Conservation (phyloP, 2,113 vertebrate species). For the Sterna hirundo region DNA sequence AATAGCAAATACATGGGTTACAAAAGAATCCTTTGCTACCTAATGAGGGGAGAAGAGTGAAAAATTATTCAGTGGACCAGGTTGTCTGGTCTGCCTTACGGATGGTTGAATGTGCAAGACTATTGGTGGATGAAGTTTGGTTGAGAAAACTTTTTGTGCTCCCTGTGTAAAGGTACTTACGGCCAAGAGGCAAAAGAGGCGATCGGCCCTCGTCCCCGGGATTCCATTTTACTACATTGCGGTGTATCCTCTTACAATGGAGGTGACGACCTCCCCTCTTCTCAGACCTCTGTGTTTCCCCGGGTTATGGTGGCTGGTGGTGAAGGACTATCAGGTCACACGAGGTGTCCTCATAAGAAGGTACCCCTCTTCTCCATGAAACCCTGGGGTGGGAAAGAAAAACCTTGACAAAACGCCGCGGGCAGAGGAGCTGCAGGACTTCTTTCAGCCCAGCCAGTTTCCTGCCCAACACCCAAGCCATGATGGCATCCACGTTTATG, state of each 20-base stretch:
- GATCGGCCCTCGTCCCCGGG: rapidly evolving
- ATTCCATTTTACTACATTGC: background rate
- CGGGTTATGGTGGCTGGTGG: rapidly evolving
- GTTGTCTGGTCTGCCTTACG: background rate
- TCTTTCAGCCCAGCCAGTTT: background rate
- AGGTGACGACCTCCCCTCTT: background rate
- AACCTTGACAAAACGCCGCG: rapidly evolving
- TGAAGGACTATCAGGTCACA: background rate
- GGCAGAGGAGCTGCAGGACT: background rate
- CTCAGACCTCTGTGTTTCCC: background rate
- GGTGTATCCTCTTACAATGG: background rate
- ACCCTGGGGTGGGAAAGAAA: background rate
- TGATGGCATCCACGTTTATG: rapidly evolving
- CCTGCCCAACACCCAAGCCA: background rate
- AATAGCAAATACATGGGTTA: background rate
- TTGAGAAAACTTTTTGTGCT: background rate
- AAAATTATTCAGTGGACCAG: background rate
- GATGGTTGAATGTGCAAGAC: background rate
- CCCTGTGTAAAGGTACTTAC: background rate
- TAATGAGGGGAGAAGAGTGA: background rate
- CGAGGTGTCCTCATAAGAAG: background rate
- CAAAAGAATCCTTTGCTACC: background rate
- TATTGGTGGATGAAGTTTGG: background rate
- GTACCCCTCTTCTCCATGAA: background rate
- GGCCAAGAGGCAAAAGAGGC: background rate